phyloP scores from a whole-genome alignment of 2,888 invertebrate species.

The Galeopsomyia nigrocyanea region DNA sequence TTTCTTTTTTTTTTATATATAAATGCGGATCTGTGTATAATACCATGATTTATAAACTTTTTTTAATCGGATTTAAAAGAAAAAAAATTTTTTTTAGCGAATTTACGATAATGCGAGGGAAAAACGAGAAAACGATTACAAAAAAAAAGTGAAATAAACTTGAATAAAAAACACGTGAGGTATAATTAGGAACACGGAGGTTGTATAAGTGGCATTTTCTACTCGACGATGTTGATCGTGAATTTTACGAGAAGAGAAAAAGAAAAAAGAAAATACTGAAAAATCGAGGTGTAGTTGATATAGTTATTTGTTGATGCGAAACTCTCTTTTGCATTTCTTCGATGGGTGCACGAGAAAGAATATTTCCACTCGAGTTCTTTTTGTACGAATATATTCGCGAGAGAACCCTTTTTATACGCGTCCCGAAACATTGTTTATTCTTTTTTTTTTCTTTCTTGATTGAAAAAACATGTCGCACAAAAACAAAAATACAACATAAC shows the following conservation, averaged over 20 bases:
- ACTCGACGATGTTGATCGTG: conserved; percentile 30
- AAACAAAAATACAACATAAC: conserved; percentile 23
- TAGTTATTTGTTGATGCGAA: conserved; percentile 41
- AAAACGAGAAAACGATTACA: conserved; percentile 9
- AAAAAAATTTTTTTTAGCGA: conserved; percentile 23
- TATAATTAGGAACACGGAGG: conserved; percentile 18
- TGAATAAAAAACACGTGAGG: conserved; percentile 1
- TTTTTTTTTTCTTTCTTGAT: conserved; percentile 20
- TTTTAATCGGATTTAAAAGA: conserved; percentile 12
- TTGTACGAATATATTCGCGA: conserved; percentile 54
- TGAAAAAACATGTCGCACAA: background rate
- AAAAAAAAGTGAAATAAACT: conserved; percentile 20
- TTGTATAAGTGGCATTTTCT: conserved; percentile 48
- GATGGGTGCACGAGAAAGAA: background rate
- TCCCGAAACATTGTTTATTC: conserved; percentile 4
- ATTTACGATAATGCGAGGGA: conserved; percentile 22
- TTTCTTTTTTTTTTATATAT: conserved; percentile 36
- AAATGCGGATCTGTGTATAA: conserved; percentile 26
- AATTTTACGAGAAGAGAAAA: conserved; percentile 17
- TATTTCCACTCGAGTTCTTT: conserved; percentile 46
- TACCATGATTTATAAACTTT: conserved; percentile 36
- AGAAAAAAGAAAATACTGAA: no score
- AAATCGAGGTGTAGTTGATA: no score
- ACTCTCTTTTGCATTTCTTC: conserved; percentile 21
- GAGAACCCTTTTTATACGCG: conserved; percentile 48